A percentile compares a stretch with the other conserved stretches of the same genome.
Evolutionary conservation across 1,140 invertebrate genomes (phyloP).

Genomic region (Bombus superbus): DNA sequence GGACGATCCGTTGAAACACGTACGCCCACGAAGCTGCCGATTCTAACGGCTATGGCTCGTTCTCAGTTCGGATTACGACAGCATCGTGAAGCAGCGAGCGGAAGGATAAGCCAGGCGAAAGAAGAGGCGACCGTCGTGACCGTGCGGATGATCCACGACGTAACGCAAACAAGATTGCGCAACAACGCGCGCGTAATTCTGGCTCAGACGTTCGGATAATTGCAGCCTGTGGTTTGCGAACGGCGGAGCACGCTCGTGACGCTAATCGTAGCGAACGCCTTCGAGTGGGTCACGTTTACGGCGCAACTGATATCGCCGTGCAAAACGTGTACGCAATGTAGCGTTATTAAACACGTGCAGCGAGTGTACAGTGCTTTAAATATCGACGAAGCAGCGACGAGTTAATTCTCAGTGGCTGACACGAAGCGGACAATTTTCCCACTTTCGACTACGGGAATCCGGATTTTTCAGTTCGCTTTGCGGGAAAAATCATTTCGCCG

Average conservation of each 20-base stretch:
- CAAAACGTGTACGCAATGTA: constrained; percentile 27
- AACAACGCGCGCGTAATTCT: constrained; percentile 59
- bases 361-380: constrained; percentile 22
- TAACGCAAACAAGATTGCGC: constrained; percentile 38
- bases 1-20: no score
- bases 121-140: neutral
- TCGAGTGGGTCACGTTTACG: constrained; percentile 62
- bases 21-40: no score
- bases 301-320: constrained; percentile 32
- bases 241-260: constrained; percentile 62
- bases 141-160: constrained; percentile 13
- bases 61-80: neutral
- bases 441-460: no score
- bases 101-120: neutral
- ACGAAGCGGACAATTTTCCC: no score
- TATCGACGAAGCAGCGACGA: constrained; percentile 30
- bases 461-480: no score
- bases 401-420: neutral
- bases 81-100: no score
- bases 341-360: constrained; percentile 22
- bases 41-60: neutral
- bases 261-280: constrained; percentile 73
- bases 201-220: constrained; percentile 66
- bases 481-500: no score
- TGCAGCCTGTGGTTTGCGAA: constrained; percentile 60